Conservation (phyloP, 2,797 vertebrate genomes). For the Sebastes ruberrimus region DNA sequence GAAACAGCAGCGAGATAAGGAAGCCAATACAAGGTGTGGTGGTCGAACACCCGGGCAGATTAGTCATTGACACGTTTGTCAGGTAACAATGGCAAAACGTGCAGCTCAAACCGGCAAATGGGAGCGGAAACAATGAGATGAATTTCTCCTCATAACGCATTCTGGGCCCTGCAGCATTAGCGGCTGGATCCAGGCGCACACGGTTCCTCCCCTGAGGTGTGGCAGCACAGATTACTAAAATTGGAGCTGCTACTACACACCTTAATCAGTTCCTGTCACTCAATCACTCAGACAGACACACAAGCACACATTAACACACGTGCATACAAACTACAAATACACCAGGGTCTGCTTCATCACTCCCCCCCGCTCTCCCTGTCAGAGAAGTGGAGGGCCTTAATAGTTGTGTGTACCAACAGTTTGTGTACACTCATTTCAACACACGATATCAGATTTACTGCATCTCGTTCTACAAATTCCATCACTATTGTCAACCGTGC, state of each 20-base stretch:
- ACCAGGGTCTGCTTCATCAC: constrained; percentile 17
- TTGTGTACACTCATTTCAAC: neutral
- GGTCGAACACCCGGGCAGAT: constrained; percentile 75
- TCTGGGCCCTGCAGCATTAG: constrained; percentile 32
- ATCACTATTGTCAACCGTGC: neutral
- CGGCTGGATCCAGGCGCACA: constrained; percentile 8
- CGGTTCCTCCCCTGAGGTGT: constrained; percentile 34
- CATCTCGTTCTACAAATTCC: neutral
- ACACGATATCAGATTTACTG: neutral
- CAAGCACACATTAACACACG: constrained; percentile 11
- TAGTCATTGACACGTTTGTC: constrained; percentile 80
- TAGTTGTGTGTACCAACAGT: neutral
- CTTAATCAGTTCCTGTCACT: constrained; percentile 63
- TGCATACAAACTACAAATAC: constrained; percentile 12
- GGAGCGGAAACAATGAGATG: constrained; percentile 63
- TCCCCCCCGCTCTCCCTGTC: neutral
- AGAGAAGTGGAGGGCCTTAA: neutral
- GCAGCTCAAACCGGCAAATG: constrained; percentile 52
- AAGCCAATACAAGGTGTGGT: constrained; percentile 70
- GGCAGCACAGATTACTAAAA: constrained; percentile 56
- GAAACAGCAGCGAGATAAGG: constrained; percentile 78
- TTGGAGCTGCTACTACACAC: constrained; percentile 34
- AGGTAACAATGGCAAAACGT: constrained; percentile 71
- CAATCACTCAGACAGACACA: constrained; percentile 42
- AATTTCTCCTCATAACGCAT: constrained; percentile 54